Evolutionary conservation across 2,113 vertebrate species (phyloP).

Genomic region (Oceanites oceanicus): DNA sequence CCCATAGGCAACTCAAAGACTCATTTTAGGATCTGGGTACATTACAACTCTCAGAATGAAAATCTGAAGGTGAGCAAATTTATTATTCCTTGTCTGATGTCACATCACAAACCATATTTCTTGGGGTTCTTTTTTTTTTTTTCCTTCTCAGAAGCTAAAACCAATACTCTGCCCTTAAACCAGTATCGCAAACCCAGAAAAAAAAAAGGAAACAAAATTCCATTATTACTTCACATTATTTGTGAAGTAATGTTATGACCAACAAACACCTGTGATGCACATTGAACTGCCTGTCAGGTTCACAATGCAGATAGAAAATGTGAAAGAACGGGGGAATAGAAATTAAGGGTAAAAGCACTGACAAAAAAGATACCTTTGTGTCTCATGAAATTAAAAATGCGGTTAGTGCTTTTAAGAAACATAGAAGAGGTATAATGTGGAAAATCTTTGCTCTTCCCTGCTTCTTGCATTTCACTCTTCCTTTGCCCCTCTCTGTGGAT

Average conservation of each 20-base stretch:
- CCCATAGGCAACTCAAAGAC: background rate
- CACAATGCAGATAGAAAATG: background rate
- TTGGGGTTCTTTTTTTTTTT: accelerated
- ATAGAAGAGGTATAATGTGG: background rate
- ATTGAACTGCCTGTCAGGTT: background rate
- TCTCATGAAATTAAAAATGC: background rate
- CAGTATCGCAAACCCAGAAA: background rate
- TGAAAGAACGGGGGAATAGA: background rate
- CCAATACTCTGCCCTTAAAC: background rate
- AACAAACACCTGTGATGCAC: background rate
- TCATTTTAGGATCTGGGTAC: background rate
- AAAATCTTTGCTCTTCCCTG: background rate
- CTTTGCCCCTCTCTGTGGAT: background rate
- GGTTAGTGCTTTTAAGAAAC: background rate
- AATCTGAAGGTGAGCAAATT: background rate
- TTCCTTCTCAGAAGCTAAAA: background rate
- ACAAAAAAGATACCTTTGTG: background rate
- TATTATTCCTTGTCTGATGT: background rate
- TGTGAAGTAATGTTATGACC: background rate
- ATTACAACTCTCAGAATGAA: background rate
- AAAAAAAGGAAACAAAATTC: background rate
- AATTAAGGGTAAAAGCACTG: background rate
- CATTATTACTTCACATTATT: background rate
- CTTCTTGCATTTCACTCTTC: background rate
- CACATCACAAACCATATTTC: background rate